Base-by-base conservation (phyloP, 2,888 invertebrate species). In the Xanthia icteritia region DNA sequence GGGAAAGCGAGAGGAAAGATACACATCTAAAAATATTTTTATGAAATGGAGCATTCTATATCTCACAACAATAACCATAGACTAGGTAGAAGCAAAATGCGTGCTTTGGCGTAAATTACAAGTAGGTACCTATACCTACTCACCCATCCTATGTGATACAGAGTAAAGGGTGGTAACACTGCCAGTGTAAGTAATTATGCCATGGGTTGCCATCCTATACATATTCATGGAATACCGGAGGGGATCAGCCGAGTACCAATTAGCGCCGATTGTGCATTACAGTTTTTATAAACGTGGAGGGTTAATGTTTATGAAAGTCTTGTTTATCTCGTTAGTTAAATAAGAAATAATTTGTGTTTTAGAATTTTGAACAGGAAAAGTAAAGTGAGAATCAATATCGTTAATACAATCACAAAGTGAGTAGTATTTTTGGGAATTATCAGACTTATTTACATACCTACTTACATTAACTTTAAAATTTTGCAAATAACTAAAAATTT, bases 261-360 rank as follows among this genome's bases (percentile, higher is more conserved):
- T 84, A 84, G 84, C 67, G 81, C 54, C 20, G 84, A 82, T 82
- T 82, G 60, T 80, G 75, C 70, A 56, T 74, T 31, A 67, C 70
- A 58, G 60, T 65, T 79, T 80, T 67, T 56, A 78, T 70, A 63
- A 83, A 78, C 67, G 42, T 66, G 70, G 39, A 39, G 56, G 61
- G 23, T 60, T 76, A 75, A 60, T 54, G 60, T n/a, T 23, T 60
- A 36, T 31, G 27, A 42, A 65, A 20, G 4, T 23, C 51, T 36
- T 54, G 65, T 81, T 54, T 81, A 27, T 27, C 11, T 54, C 42
- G 36, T 60, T 73, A 36, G 39, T 66, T 23, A 45, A 45, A 36
- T 63, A 45, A 1, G 20, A 20, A 51, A 5, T 73, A 9, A 39
- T 27, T 5, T 39, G 20, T 42, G 23, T 36, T n/a, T 63, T 36